phyloP scores from a whole-genome alignment of 2,888 invertebrate species.

The Lasioglossum vierecki region DNA sequence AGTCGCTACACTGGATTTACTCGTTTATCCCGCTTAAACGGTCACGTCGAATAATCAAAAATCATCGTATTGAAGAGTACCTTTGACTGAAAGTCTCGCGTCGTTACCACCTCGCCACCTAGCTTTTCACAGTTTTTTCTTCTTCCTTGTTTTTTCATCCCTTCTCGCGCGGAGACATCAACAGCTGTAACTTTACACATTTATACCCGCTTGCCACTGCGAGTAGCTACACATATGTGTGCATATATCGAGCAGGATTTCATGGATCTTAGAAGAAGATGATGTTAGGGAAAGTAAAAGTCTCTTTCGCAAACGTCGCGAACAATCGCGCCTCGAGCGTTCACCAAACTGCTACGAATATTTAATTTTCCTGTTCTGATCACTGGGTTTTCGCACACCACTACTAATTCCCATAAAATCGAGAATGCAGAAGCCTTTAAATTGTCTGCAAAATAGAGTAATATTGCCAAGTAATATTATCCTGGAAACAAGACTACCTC shows the following conservation, averaged over 20 bases:
- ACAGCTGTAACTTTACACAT: too few species aligned
- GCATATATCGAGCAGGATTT: not conserved
- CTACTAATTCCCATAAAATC: too few species aligned
- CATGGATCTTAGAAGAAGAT: not conserved
- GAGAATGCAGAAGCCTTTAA: too few species aligned
- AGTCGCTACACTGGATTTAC: conserved; percentile 32
- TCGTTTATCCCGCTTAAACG: conserved; percentile 11
- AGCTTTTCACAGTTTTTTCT: not conserved
- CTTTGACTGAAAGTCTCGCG: not conserved
- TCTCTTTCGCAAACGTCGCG: not conserved
- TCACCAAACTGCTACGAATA: not conserved
- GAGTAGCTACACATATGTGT: not conserved
- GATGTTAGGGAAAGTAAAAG: not conserved
- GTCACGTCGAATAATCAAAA: conserved; percentile 17
- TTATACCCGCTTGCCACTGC: not conserved
- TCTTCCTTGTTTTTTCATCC: not conserved
- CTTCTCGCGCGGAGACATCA: too few species aligned
- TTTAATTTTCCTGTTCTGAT: not conserved
- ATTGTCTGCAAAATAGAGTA: too few species aligned
- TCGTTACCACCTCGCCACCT: not conserved
- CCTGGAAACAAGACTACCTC: too few species aligned
- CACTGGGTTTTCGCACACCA: too few species aligned
- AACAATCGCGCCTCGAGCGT: not conserved
- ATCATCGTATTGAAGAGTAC: not conserved
- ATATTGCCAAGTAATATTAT: too few species aligned